Conservation (phyloP, 2,113 vertebrate species). For the Labeo rohita region DNA sequence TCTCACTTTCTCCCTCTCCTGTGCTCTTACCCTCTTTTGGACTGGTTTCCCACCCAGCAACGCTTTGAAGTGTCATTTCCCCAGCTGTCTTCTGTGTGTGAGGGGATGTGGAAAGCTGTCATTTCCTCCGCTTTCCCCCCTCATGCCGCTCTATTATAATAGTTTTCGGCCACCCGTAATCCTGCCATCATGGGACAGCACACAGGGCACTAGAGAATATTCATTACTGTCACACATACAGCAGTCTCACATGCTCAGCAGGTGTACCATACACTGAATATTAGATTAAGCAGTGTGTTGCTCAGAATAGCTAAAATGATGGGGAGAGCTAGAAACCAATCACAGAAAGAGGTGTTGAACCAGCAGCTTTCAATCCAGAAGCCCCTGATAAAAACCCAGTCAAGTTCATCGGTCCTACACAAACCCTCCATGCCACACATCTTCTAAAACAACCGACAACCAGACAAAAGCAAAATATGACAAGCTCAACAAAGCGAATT, state of each 20-base stretch:
- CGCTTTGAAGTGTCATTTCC: slow-evolving; percentile 39
- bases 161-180: slow-evolving; percentile 39
- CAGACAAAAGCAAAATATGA: slow-evolving; percentile 43
- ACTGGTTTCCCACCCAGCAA: slow-evolving; percentile 21
- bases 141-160: slow-evolving; percentile 33
- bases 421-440: slow-evolving; percentile 1
- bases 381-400: background rate
- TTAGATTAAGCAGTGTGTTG: slow-evolving; percentile 26
- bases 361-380: background rate
- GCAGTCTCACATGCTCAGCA: slow-evolving; percentile 27
- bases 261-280: slow-evolving; percentile 20
- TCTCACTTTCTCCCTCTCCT: slow-evolving; percentile 4
- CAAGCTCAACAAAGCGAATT: slow-evolving; percentile 46
- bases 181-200: slow-evolving; percentile 35
- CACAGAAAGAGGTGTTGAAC: slow-evolving; percentile 32
- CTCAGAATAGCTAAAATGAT: slow-evolving; percentile 16
- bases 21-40: background rate
- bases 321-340: background rate
- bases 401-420: slow-evolving; percentile 22
- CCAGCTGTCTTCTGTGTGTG: slow-evolving; percentile 41
- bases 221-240: slow-evolving; percentile 43
- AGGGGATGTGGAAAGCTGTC: slow-evolving; percentile 52
- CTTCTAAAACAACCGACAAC: slow-evolving; percentile 30
- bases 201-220: background rate
- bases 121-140: slow-evolving; percentile 38